Percentiles rank a stretch among this genome's conserved stretches.
Conservation (phyloP, 2,113 vertebrate species). For the Leucopsar rothschildi region DNA sequence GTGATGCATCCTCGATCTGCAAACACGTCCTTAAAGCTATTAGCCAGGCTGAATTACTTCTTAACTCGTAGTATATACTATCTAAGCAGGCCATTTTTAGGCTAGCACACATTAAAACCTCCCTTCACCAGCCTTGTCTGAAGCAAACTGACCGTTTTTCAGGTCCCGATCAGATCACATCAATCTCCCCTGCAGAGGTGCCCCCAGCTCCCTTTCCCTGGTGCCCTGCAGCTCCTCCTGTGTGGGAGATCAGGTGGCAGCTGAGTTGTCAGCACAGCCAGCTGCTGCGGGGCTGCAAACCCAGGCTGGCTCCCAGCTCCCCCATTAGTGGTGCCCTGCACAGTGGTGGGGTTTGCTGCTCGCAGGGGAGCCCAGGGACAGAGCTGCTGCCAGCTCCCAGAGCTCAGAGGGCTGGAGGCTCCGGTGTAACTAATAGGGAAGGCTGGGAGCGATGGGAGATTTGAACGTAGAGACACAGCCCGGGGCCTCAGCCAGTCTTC, state of each 20-base stretch:
- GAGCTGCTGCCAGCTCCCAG: neutral
- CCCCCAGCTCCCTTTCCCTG: neutral
- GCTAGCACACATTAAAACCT: neutral
- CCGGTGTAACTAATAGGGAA: neutral
- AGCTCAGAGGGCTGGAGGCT: conserved; percentile 1
- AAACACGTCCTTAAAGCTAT: conserved; percentile 3
- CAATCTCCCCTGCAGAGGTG: conserved; percentile 5
- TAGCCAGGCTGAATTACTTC: neutral
- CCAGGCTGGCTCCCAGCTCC: neutral
- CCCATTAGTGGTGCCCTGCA: conserved; percentile 18
- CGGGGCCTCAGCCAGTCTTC: conserved; percentile 28
- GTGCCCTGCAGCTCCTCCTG: neutral
- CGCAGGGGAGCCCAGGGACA: conserved; percentile 29
- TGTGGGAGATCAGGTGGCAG: conserved; percentile 43
- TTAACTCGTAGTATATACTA: neutral
- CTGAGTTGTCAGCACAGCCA: conserved; percentile 32
- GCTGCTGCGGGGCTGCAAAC: neutral
- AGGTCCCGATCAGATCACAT: conserved; percentile 48
- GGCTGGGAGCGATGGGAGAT: conserved; percentile 25
- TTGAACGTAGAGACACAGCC: neutral
- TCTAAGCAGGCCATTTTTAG: neutral
- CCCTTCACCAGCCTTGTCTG: neutral
- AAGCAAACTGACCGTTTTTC: conserved; percentile 17
- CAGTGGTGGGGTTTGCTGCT: neutral
- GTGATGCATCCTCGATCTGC: neutral